Conservation (phyloP, 1,140 invertebrate genomes). For the Drosophila orosa region DNA sequence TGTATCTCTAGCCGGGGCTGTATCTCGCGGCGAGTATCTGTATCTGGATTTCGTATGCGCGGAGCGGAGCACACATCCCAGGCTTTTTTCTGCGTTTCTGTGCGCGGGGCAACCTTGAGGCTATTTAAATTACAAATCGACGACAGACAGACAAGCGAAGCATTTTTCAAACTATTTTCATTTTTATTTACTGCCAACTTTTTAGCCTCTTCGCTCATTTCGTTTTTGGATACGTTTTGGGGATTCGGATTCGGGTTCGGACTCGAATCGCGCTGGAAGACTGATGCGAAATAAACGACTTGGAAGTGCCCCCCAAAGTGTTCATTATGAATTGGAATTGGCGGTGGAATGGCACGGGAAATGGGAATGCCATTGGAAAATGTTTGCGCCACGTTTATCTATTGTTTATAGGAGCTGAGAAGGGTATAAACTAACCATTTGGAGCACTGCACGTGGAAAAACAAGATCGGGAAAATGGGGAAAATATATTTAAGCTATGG, state of each 20-base stretch:
- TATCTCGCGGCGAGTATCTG: slow-evolving; percentile 50
- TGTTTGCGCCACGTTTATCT: slow-evolving; percentile 67
- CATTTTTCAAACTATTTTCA: slow-evolving; percentile 79
- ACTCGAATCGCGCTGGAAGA: slow-evolving; percentile 55
- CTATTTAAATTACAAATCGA: slow-evolving; percentile 83
- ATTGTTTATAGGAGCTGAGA: slow-evolving; percentile 72
- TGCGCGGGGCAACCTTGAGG: slow-evolving; percentile 75
- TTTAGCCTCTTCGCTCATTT: slow-evolving; percentile 61
- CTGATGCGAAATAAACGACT: slow-evolving; percentile 79
- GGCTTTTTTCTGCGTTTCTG: slow-evolving; percentile 29
- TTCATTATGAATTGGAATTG: slow-evolving; percentile 74
- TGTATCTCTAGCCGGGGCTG: slow-evolving; percentile 16
- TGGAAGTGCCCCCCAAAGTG: slow-evolving; percentile 73
- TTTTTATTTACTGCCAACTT: slow-evolving; percentile 79
- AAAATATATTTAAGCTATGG: background rate
- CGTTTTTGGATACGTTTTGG: slow-evolving; percentile 29
- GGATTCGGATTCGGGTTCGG: slow-evolving; percentile 3
- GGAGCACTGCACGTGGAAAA: slow-evolving; percentile 1
- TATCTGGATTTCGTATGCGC: slow-evolving; percentile 76
- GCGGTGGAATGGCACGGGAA: slow-evolving; percentile 37
- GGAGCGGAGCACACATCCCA: slow-evolving; percentile 54
- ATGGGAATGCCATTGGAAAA: slow-evolving; percentile 58
- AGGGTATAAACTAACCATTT: slow-evolving; percentile 52
- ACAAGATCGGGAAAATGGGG: background rate
- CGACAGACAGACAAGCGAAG: slow-evolving; percentile 44